phyloP scores from a whole-genome alignment of 2,113 vertebrate genomes.

The Edolisoma coerulescens region DNA sequence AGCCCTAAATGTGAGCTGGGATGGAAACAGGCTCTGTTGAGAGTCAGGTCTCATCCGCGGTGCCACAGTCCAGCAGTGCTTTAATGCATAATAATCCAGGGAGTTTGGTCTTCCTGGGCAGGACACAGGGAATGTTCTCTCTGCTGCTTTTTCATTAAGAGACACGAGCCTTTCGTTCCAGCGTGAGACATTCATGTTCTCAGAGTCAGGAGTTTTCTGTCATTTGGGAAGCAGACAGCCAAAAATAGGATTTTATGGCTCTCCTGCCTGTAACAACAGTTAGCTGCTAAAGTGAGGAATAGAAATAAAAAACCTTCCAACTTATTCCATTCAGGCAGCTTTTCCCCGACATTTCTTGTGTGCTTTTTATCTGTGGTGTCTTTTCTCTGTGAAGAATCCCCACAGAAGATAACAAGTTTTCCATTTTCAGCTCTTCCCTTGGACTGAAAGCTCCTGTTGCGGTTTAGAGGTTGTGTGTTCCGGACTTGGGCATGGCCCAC shows the following conservation, averaged over 20 bases:
- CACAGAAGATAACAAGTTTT: neutral
- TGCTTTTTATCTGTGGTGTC: neutral
- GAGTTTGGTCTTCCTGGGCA: neutral
- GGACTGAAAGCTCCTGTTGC: neutral
- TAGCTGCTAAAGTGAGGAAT: neutral
- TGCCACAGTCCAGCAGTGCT: neutral
- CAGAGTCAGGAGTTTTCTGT: neutral
- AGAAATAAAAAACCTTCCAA: neutral
- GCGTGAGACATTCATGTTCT: neutral
- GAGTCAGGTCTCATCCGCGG: slow-evolving; percentile 45
- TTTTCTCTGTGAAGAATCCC: neutral
- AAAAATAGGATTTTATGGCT: neutral
- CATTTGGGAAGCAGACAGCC: neutral
- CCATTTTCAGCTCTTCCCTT: neutral
- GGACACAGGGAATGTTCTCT: neutral
- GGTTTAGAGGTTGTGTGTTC: neutral
- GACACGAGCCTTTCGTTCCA: neutral
- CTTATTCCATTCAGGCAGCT: neutral
- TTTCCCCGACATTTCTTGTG: neutral
- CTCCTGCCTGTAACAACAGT: neutral
- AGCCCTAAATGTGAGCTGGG: slow-evolving; percentile 60
- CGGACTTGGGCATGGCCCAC: neutral
- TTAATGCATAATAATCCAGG: slow-evolving; percentile 18
- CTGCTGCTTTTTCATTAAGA: neutral
- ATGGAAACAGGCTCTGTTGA: slow-evolving; percentile 53